Evolutionary conservation across 1,140 invertebrate species (phyloP), one percentile per base, ranked within the genome.

Genomic region (Bicyclus anynana): DNA sequence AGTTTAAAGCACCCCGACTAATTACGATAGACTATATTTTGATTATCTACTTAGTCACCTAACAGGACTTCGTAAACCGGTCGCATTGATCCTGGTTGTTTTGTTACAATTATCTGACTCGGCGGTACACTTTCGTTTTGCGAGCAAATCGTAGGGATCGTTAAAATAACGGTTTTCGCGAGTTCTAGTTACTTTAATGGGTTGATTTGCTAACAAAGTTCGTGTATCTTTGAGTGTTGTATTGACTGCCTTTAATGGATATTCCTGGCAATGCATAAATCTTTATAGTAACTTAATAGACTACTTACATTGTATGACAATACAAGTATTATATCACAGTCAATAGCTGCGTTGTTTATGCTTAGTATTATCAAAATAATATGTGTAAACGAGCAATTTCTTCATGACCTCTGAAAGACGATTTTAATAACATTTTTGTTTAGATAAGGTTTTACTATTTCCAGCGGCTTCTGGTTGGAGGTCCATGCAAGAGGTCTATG

Each of bases 21-120:
- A 83, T 80, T 75, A 84, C 82, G 69, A 80, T 67, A 76, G 78
- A 84, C 80, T 72, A 78, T 67, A 84, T 83, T 77, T 83, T 79
- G 74, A 83, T 86, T 74, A 77, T 72, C 69, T 81, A 75, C 64
- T 84, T 84, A 84, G 75, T 65, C 53, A 44, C 0, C 51, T 72
- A 74, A 79, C 72, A 74, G 72, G 50, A 69, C 59, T 62, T 44
- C 42, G 42, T n/a, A 64, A 71, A 72, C 65, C 69, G 55, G 59
- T 61, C 53, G 62, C 70, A 74, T 79, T 78, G 72, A 80, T 80
- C 68, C 77, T 77, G 62, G n/a, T 67, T 52, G 27, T 46, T 51
- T 48, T 65, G 60, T 69, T 70, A 70, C 67, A 70, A 72, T 77
- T 77, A 79, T 17, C 37, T 40, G 37, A 1, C 16, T 74, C 75